phyloP scores from a whole-genome alignment of 2,797 vertebrate genomes.

The Muscicapa striata region DNA sequence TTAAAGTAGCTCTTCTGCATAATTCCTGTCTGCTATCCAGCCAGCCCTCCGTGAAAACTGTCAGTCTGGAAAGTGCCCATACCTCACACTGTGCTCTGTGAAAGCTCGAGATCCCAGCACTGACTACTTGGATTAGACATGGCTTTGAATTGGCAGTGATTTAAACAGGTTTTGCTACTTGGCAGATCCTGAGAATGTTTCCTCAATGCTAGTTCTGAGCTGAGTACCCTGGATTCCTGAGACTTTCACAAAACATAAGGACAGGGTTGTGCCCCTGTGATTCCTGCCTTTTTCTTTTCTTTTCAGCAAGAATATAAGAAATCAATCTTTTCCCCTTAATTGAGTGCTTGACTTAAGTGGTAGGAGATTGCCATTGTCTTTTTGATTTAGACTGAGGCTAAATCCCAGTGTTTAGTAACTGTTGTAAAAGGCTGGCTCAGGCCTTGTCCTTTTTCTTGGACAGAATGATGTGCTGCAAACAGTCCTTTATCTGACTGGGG shows the following conservation, averaged over 20 bases:
- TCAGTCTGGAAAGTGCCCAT: background rate
- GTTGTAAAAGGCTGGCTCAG: background rate
- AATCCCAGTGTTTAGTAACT: background rate
- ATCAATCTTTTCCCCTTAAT: background rate
- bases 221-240: background rate
- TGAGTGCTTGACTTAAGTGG: background rate
- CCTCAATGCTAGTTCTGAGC: background rate
- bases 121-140: background rate
- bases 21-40: background rate
- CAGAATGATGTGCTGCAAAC: background rate
- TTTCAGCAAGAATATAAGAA: background rate
- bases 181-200: background rate
- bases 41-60: background rate
- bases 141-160: background rate
- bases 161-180: slow-evolving; percentile 11
- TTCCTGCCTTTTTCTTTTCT: background rate
- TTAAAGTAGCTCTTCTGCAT: background rate
- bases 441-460: background rate
- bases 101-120: background rate
- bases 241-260: background rate
- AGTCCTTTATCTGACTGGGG: accelerated
- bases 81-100: background rate
- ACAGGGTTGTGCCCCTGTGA: background rate
- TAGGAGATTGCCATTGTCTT: background rate
- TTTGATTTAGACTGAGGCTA: background rate